A percentile compares a stretch with the other conserved stretches of the same genome.
phyloP scores from a whole-genome alignment of 1,140 invertebrate species.

The Plectrocnemia conspersa region DNA sequence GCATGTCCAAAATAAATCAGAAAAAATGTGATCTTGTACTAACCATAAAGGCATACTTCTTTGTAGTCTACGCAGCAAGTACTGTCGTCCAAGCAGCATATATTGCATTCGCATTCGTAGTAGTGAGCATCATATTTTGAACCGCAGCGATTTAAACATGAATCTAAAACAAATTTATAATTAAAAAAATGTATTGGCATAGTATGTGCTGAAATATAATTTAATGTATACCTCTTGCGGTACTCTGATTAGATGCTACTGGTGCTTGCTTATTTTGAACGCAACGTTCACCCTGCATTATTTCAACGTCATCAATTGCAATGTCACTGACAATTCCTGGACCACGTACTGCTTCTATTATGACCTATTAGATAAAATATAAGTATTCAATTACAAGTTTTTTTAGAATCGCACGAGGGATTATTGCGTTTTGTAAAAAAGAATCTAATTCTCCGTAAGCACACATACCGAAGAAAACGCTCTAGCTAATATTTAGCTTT shows the following conservation, averaged over 20 bases:
- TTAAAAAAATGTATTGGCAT: not conserved
- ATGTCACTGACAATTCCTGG: slow-evolving; percentile 66
- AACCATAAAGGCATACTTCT: slow-evolving; percentile 31
- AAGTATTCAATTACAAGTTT: too few species aligned
- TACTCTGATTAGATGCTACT: not conserved
- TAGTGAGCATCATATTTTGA: not conserved
- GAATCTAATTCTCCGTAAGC: too few species aligned
- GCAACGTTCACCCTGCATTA: slow-evolving; percentile 53
- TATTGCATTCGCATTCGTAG: slow-evolving; percentile 22
- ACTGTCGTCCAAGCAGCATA: slow-evolving; percentile 1
- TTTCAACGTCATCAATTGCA: slow-evolving; percentile 67
- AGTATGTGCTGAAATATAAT: slow-evolving; percentile 1
- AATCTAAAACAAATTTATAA: slow-evolving; percentile 22
- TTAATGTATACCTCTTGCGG: slow-evolving; percentile 1
- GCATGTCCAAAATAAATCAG: too few species aligned
- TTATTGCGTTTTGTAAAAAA: too few species aligned
- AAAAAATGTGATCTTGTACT: not conserved
- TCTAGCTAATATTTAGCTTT: too few species aligned
- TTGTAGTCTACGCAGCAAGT: slow-evolving; percentile 31
- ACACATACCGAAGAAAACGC: too few species aligned
- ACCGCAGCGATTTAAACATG: slow-evolving; percentile 31
- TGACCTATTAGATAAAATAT: too few species aligned
- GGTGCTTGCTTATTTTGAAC: slow-evolving; percentile 28
- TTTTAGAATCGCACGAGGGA: too few species aligned
- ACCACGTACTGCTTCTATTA: slow-evolving; percentile 66